Conservation (phyloP, 23 tunicate genomes). For the Halocynthia aurantium region DNA sequence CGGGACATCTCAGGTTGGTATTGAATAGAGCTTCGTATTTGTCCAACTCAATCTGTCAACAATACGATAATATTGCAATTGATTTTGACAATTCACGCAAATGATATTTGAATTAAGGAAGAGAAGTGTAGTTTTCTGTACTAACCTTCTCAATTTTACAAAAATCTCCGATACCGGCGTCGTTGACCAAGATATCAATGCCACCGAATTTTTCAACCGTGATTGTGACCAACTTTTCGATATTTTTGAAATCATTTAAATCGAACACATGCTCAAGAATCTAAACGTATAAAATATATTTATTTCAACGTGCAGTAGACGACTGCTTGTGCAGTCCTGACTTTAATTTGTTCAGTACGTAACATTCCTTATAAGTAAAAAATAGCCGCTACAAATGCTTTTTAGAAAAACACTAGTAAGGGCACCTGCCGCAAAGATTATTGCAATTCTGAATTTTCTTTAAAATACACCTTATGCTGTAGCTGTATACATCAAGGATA, state of each 20-base stretch:
- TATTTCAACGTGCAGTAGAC: too few species aligned
- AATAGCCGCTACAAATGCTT: neutral
- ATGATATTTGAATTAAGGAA: neutral
- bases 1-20: slow-evolving; percentile 21
- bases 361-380: neutral
- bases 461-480: neutral
- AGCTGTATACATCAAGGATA: too few species aligned
- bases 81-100: neutral
- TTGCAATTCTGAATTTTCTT: too few species aligned
- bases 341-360: too few species aligned
- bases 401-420: neutral
- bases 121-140: neutral
- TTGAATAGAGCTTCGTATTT: slow-evolving; percentile 25
- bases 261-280: neutral
- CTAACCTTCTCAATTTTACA: neutral
- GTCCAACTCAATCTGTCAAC: slow-evolving; percentile 15
- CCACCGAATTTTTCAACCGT: slow-evolving; percentile 20
- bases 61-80: neutral
- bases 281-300: neutral
- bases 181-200: slow-evolving; percentile 17
- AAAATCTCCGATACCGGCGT: slow-evolving; percentile 1
- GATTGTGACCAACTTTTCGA: slow-evolving; percentile 2
- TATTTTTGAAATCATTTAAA: slow-evolving; percentile 10
- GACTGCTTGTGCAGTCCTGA: too few species aligned
- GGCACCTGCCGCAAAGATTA: neutral